Evolutionary conservation across 2,888 invertebrate species (phyloP), one percentile per base, ranked within the genome.

Genomic region (Morinoia aosen): DNA sequence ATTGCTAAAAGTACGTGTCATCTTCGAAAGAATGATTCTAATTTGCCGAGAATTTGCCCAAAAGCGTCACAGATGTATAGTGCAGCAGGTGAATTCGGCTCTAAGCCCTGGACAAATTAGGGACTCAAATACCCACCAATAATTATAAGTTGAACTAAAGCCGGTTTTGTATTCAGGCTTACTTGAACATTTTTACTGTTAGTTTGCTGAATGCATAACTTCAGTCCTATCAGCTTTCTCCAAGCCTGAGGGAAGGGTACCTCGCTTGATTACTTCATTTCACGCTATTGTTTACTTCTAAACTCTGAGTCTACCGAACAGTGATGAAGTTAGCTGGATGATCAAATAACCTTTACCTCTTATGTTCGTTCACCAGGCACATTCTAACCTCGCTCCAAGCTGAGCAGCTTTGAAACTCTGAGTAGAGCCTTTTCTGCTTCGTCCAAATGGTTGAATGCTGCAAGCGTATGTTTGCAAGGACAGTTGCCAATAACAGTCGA

Each of bases 401-500:
- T 25, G 76, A 25, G 76, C 25, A 76, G 76, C 33, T 76, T 33
- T 19, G 76, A 76, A 76, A 76, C 25, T 10, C 76, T 76, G 33
- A 33, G 76, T 76, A 76, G 25, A 33, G 48, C 48, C 76, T 76
- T 33, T 33, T 76, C 76, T 76, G 61, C 61, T 61, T 61, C 61
- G 61, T 76, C 76, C 76, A 76, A 76, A 76, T 33, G 25, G 76
- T 33, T 16, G 25, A 76, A 33, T 76, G 33, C 76, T 33, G 76
- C 76, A 19, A 76, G 76, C 76, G 76, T 16, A 76, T 76, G 76
- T 76, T 76, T 76, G 76, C 76, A 76, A 76, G 76, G 76, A 76
- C 76, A 76, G 76, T 76, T 33, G 19, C 76, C 90, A 90, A 48
- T 90, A 90, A 48, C 90, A 90, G 90, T 90, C 90, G 48, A 8